These are phyloP conservation scores for Pimpla rufipes DNA, from an alignment of 2,888 invertebrate genomes.

Conservation along the genomic window DNA sequence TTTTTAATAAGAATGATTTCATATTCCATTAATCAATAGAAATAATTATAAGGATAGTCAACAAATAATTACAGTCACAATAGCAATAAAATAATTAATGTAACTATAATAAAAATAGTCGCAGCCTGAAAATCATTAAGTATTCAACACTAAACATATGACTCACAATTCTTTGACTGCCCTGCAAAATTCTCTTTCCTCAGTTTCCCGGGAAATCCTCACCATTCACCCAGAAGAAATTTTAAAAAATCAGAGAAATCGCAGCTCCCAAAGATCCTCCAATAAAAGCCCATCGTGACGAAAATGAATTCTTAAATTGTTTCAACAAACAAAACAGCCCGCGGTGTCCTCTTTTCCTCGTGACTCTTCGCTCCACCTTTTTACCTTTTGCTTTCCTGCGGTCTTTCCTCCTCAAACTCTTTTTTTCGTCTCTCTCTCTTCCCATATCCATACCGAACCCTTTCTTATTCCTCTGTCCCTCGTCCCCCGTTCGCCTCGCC, in stretches of 20 bases:
- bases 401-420: neutral
- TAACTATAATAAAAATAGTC: too few species aligned
- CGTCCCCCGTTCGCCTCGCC: constrained; percentile 62
- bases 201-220: neutral
- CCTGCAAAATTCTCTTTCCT: too few species aligned
- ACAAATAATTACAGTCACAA: too few species aligned
- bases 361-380: constrained; percentile 39
- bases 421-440: constrained; percentile 63
- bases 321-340: constrained; percentile 83
- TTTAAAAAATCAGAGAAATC: neutral
- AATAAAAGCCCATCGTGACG: constrained; percentile 82
- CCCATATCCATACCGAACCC: constrained; percentile 67
- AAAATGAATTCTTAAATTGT: constrained; percentile 84
- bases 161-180: too few species aligned
- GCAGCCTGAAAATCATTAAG: too few species aligned
- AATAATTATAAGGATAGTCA: too few species aligned
- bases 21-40: too few species aligned
- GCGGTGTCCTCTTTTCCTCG: constrained; percentile 29
- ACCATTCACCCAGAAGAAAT: too few species aligned
- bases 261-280: neutral
- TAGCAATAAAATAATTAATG: too few species aligned
- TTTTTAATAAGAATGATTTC: too few species aligned
- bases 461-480: constrained; percentile 74
- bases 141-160: too few species aligned
- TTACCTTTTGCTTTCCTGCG: constrained; percentile 43